Percentiles rank a stretch among this genome's conserved stretches.
Conservation (phyloP, 2,888 invertebrate species). For the Polietes domitor region DNA sequence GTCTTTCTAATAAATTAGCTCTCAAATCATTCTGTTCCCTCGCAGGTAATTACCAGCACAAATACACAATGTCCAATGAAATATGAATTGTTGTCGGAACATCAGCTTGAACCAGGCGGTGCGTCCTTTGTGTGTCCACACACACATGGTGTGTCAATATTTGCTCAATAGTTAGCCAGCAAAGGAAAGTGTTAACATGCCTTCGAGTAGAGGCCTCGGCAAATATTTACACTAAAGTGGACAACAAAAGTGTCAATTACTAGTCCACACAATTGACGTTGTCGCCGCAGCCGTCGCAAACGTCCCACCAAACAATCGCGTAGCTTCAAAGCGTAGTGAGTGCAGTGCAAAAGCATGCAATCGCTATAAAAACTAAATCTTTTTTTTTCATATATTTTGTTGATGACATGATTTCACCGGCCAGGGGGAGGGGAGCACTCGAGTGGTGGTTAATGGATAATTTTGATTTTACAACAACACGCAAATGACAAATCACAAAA, state of each 20-base stretch:
- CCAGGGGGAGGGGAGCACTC: constrained; percentile 28
- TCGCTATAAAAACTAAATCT: background rate
- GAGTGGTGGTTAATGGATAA: constrained; percentile 67
- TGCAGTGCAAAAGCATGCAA: constrained; percentile 40
- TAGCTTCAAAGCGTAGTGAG: background rate
- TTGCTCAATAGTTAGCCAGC: constrained; percentile 37
- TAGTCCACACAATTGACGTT: constrained; percentile 39
- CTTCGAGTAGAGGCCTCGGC: background rate
- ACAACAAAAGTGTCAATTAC: constrained; percentile 47
- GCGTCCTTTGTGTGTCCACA: background rate
- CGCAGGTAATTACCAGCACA: too few relatives aligned
- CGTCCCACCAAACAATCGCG: constrained; percentile 21
- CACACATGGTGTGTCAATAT: constrained; percentile 45
- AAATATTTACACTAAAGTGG: constrained; percentile 28
- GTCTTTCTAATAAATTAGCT: too few relatives aligned
- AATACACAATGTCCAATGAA: too few relatives aligned
- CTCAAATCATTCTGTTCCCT: too few relatives aligned
- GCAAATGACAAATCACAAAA: constrained; percentile 72
- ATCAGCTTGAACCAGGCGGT: background rate
- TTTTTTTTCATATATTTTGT: background rate
- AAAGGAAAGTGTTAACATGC: constrained; percentile 28
- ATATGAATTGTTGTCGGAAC: too few relatives aligned
- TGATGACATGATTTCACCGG: constrained; percentile 60
- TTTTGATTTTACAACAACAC: constrained; percentile 71
- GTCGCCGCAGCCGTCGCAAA: constrained; percentile 33